These are phyloP conservation scores for Osmerus mordax DNA, from an alignment of 2,113 vertebrate genomes.

Conservation along the genomic window DNA sequence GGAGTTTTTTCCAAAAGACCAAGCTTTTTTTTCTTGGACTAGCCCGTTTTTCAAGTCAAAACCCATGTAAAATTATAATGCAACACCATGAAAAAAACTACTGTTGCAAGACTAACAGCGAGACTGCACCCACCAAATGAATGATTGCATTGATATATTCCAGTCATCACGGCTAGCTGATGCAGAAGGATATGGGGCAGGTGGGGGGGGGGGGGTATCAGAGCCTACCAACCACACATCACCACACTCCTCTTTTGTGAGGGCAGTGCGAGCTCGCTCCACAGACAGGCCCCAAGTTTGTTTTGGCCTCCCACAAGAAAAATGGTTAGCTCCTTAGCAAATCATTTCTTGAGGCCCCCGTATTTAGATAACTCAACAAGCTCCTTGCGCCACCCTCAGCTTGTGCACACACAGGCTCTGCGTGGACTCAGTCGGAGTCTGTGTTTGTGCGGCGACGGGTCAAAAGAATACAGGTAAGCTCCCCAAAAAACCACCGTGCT, in stretches of 20 bases:
- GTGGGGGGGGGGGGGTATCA: slow-evolving; percentile 25
- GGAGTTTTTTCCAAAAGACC: neutral
- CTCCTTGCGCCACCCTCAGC: slow-evolving; percentile 14
- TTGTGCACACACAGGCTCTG: slow-evolving; percentile 20
- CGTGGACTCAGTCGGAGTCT: neutral
- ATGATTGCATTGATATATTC: slow-evolving; percentile 30
- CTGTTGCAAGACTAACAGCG: neutral
- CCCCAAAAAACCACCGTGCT: neutral
- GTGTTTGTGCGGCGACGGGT: neutral
- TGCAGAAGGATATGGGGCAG: slow-evolving; percentile 22
- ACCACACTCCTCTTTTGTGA: slow-evolving; percentile 44
- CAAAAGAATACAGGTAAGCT: neutral
- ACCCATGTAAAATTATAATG: too few relatives aligned
- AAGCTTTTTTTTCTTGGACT: too few relatives aligned
- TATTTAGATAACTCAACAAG: slow-evolving; percentile 55
- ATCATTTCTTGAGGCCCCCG: slow-evolving; percentile 50
- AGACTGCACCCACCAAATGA: slow-evolving; percentile 18
- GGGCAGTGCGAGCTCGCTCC: slow-evolving; percentile 47
- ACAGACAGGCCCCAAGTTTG: slow-evolving; percentile 52
- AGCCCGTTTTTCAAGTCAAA: too few relatives aligned
- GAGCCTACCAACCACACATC: slow-evolving; percentile 30
- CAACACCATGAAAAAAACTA: neutral
- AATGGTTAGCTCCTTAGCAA: slow-evolving; percentile 64
- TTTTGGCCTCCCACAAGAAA: slow-evolving; percentile 54
- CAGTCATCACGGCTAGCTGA: slow-evolving; percentile 32